Evolutionary conservation across 2,797 vertebrate species (phyloP).

Genomic region (Myotis myotis): DNA sequence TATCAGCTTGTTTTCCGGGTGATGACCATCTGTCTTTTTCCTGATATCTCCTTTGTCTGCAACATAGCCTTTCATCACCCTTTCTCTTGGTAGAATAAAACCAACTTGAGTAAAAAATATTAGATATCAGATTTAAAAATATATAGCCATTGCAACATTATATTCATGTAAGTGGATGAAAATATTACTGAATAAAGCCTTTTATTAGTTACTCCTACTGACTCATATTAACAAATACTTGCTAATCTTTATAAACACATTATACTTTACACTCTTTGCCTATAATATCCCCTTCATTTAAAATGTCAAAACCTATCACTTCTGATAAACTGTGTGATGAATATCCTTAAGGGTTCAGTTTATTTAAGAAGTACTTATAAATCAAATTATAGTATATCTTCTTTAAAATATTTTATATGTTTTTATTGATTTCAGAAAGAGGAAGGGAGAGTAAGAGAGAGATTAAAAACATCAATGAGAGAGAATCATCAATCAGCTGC

Average conservation of each 20-base stretch:
- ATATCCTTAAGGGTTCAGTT: neutral
- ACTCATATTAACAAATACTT: neutral
- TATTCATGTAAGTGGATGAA: neutral
- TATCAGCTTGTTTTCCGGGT: neutral
- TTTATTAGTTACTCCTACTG: neutral
- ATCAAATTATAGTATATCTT: neutral
- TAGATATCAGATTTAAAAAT: neutral
- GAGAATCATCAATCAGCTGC: too few relatives aligned
- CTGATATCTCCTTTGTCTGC: neutral
- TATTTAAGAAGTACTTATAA: neutral
- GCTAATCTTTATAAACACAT: neutral
- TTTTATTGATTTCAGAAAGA: too few relatives aligned
- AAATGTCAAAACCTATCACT: neutral
- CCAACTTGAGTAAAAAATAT: neutral
- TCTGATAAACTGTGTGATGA: neutral
- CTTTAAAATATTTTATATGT: too few relatives aligned
- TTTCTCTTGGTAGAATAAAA: slow-evolving; percentile 1
- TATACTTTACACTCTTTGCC: neutral
- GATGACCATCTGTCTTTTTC: slow-evolving; percentile 53
- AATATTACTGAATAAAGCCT: neutral
- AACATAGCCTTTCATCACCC: neutral
- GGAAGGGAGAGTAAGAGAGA: too few relatives aligned
- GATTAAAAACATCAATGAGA: too few relatives aligned
- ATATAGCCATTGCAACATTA: neutral
- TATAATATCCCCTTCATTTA: neutral